Base-by-base conservation (phyloP, 2,797 vertebrate genomes). In the Prionace glauca region DNA sequence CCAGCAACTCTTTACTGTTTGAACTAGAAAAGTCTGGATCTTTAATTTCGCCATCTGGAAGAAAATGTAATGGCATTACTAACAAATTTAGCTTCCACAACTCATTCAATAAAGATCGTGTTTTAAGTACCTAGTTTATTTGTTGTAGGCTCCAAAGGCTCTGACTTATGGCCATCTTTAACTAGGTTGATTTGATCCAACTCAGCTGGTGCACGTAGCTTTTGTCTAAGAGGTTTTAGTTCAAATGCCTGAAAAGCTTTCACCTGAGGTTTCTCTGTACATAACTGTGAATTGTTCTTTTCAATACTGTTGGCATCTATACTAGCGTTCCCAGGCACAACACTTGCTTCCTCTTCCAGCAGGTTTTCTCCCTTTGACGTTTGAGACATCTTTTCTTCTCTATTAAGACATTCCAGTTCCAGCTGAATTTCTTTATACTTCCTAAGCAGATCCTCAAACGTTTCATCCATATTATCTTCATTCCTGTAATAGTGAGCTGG, bases 381-480 rank as follows among this genome's bases (percentile, higher is more conserved):
- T 96, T 99, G 97, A 84, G 98, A 98, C 96, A 98, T 97, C 96
- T 98, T 98, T 97, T 99, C 99, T 97, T 99, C 98, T 96, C 99
- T 99, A 79, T 98, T 98, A 97, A 99, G 99, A 96, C 98, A 98
- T 96, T 99, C 99, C 95, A 99, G 98, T 97, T 99, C 99, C 96
- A 99, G 97, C 62, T 99, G 99, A 96, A 99, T 99, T 97, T 99
- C 99, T 96, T 99, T 99, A 96, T 99, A 99, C 96, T 99, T 99
- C 96, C 98, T 97, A 96, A 99, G 98, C 84, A 99, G 97, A 96
- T 99, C 99, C 97, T 99, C 99, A 95, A 99, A 99, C 96, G 98
- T 99, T 97, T 99, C 99, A 88, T 99, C 98, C 94, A 97, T 97
- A 79, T 97, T 97, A 96, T 96, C 98, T 86, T 98, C 98, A 71